phyloP scores from a whole-genome alignment of 2,797 vertebrate genomes.

The Cryptoprocta ferox region DNA sequence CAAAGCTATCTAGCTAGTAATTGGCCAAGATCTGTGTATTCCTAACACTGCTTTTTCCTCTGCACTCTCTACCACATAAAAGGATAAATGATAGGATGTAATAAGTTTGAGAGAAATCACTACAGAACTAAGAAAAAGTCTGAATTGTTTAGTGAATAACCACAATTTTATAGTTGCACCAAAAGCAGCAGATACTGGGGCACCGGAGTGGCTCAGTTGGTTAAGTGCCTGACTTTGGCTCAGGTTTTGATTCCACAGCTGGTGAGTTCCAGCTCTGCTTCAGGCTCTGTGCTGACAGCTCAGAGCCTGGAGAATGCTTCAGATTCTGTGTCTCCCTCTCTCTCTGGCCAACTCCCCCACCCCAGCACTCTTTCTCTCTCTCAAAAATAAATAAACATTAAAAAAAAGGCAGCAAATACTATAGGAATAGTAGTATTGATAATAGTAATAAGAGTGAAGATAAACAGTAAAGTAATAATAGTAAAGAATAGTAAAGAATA shows the following conservation, averaged over 20 bases:
- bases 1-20: background rate
- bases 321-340: too few species aligned
- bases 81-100: background rate
- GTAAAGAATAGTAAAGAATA: too few species aligned
- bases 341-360: too few species aligned
- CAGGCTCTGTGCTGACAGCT: too few species aligned
- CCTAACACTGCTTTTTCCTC: background rate
- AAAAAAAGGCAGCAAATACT: background rate
- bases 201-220: too few species aligned
- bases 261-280: too few species aligned
- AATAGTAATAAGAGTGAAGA: background rate
- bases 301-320: too few species aligned
- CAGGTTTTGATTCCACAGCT: too few species aligned
- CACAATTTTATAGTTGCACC: background rate
- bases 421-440: background rate
- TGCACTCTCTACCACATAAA: background rate
- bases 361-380: too few species aligned
- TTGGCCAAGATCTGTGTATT: background rate
- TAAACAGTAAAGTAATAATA: too few species aligned
- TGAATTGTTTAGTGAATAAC: background rate
- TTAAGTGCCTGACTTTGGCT: too few species aligned
- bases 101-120: background rate
- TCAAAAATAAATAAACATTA: too few species aligned
- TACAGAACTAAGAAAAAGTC: background rate
- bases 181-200: background rate